Evolutionary conservation across 2,888 invertebrate genomes (phyloP).

Genomic region (Heliconius ethilla): DNA sequence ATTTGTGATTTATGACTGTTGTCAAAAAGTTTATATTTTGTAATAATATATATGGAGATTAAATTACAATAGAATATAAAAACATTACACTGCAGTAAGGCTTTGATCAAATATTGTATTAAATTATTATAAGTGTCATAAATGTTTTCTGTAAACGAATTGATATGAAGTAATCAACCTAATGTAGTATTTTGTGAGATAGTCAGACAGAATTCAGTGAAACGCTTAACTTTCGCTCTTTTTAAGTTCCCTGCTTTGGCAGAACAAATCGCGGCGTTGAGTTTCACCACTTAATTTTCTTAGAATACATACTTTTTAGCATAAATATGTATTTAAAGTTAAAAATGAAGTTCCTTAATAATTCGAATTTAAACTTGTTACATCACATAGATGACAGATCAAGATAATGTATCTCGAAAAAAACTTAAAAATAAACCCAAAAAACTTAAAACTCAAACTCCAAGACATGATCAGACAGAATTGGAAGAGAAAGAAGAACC

Average conservation of each 20-base stretch:
- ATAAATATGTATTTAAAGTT: too few species aligned
- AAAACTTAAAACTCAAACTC: constrained; percentile 55
- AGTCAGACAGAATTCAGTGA: too few species aligned
- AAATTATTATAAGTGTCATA: too few species aligned
- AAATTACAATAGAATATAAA: background rate
- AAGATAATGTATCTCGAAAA: constrained; percentile 45
- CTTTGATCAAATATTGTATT: background rate
- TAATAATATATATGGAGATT: background rate
- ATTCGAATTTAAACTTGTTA: too few species aligned
- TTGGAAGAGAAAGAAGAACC: constrained; percentile 53
- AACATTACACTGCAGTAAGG: background rate
- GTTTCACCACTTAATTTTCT: background rate
- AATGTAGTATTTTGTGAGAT: too few species aligned
- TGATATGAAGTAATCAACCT: too few species aligned
- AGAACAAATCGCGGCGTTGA: background rate
- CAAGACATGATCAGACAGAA: constrained; percentile 47
- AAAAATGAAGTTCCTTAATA: too few species aligned
- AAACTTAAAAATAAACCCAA: constrained; percentile 36
- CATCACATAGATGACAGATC: constrained; percentile 26
- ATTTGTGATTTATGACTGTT: background rate
- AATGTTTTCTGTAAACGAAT: too few species aligned
- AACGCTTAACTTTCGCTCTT: too few species aligned
- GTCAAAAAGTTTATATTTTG: background rate
- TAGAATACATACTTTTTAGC: too few species aligned
- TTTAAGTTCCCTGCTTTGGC: background rate